These are phyloP conservation scores for Schizaphis graminum DNA, from an alignment of 2,888 invertebrate genomes.

Conservation along the genomic window DNA sequence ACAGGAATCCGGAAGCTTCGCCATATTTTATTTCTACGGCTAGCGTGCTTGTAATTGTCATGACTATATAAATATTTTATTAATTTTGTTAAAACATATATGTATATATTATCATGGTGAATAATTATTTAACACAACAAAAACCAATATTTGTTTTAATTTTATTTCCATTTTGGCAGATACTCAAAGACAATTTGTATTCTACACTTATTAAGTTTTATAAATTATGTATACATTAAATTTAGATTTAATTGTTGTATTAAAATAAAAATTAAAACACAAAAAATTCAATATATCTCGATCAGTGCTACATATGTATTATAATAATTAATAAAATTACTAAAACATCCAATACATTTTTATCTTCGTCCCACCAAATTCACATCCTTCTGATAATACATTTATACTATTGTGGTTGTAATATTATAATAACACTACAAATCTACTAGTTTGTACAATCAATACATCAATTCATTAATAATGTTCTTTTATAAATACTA, in stretches of 20 bases:
- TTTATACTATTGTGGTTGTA: background rate
- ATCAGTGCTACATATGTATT: background rate
- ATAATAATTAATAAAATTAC: too few relatives aligned
- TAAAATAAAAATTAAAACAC: background rate
- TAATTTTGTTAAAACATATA: constrained; percentile 5
- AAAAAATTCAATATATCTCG: background rate
- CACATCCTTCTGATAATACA: background rate
- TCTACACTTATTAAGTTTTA: background rate
- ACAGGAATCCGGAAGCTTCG: constrained; percentile 19
- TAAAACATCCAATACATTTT: background rate
- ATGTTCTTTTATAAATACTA: too few relatives aligned
- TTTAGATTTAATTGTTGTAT: background rate
- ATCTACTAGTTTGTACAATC: background rate
- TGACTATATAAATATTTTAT: constrained; percentile 6
- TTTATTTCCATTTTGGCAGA: constrained; percentile 3
- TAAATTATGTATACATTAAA: background rate
- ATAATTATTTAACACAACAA: background rate
- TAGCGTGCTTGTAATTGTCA: background rate
- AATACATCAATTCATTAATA: background rate
- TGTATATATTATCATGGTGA: background rate
- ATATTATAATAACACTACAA: background rate
- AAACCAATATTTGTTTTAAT: background rate
- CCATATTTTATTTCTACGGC: background rate
- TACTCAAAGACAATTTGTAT: background rate
- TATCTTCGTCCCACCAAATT: background rate